Conservation (phyloP, 2,888 invertebrate genomes). For the Morinoia aosen region DNA sequence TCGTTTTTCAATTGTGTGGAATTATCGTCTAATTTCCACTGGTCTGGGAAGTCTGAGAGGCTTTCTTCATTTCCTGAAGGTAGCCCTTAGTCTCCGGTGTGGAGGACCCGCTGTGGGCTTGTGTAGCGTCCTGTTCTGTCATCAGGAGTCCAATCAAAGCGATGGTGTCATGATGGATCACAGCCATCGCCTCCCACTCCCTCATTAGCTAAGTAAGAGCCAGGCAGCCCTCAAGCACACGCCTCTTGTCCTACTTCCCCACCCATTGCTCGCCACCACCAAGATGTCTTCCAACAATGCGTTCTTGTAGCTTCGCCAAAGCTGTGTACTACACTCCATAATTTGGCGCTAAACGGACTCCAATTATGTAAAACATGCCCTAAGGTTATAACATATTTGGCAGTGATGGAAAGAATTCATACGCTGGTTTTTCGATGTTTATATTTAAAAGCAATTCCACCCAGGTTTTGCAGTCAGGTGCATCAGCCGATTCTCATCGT, state of each 20-base stretch:
- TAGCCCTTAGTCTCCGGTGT: background rate
- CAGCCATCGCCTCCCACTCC: background rate
- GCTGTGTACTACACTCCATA: background rate
- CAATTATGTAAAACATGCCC: no score
- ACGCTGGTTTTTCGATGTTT: no score
- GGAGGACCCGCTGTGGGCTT: background rate
- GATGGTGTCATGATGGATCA: background rate
- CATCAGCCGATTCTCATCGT: no score
- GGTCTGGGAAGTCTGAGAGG: background rate
- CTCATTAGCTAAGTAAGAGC: slow-evolving; percentile 34
- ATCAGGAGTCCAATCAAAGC: slow-evolving; percentile 12
- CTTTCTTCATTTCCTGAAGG: background rate
- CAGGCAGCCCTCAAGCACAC: background rate
- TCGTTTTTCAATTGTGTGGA: no score
- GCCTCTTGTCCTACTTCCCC: background rate
- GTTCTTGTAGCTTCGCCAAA: background rate
- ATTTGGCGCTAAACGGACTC: no score
- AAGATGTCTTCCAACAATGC: background rate
- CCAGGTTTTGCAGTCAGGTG: no score
- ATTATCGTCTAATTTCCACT: background rate
- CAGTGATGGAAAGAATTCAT: no score
- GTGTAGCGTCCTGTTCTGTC: background rate
- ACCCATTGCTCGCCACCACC: background rate
- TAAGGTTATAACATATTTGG: no score
- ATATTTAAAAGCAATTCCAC: no score